These are phyloP conservation scores for Trichoplusia ni DNA, from an alignment of 1,140 invertebrate species.

Conservation along the genomic window DNA sequence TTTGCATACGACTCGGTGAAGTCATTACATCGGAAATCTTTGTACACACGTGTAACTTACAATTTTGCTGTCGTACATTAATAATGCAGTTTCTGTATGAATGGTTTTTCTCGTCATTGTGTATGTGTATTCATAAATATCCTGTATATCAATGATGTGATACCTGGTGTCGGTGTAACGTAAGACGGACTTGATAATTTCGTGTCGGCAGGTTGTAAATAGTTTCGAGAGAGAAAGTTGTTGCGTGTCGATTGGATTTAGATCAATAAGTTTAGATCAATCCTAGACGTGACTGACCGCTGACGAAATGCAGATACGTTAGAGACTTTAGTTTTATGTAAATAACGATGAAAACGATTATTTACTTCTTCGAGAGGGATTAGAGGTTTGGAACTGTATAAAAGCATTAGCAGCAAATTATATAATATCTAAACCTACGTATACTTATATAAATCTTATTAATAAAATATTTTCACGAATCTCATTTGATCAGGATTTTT, in stretches of 20 bases:
- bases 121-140: too few species aligned
- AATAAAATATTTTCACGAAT: too few species aligned
- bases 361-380: too few species aligned
- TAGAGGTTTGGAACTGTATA: too few species aligned
- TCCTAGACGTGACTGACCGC: not conserved
- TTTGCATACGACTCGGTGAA: not conserved
- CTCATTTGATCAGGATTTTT: too few species aligned
- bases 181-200: too few species aligned
- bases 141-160: not conserved
- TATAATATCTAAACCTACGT: too few species aligned
- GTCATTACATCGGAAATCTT: slow-evolving; percentile 19
- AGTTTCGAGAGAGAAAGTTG: not conserved
- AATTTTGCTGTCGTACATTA: not conserved
- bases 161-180: too few species aligned
- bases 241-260: not conserved
- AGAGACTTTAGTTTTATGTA: too few species aligned
- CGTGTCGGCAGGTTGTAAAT: not conserved
- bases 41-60: not conserved
- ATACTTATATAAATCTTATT: too few species aligned
- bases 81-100: not conserved
- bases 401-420: too few species aligned
- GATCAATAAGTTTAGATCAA: not conserved
- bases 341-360: too few species aligned
- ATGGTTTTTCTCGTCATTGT: not conserved
- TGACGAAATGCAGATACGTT: not conserved